Evolutionary conservation across 2,113 vertebrate genomes (phyloP), one percentile per base, ranked within the genome.

Genomic region (Ailurus styani): DNA sequence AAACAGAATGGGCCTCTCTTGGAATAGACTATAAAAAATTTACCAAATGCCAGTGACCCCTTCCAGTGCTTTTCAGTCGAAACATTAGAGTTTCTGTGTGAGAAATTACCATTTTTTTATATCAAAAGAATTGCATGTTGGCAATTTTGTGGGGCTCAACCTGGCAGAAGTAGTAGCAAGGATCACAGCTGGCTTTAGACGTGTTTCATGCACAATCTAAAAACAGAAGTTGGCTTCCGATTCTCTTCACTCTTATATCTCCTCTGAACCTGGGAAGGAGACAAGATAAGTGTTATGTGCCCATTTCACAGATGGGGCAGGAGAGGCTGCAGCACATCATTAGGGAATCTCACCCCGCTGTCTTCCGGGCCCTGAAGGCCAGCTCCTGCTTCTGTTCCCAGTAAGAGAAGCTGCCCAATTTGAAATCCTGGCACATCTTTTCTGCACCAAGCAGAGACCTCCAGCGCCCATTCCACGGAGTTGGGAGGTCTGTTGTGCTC

Each of bases 401-500:
- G 0, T 13, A 29, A 73, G 77, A 55, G 34, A 91, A 42, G 27
- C 42, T 64, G 47, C 40, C 85, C 45, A 1, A 40, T 21, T 20
- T 91, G 82, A 37, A 55, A 57, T 20, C 6, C 29, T 31, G 25
- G 40, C 2, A 2, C 11, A 6, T 27, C 45, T 83, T 60, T 9
- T 66, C 45, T 4, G 45, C 42, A 52, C 60, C 34, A 3, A 6
- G 34, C 25, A 0, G 31, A 79, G 72, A 6, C 3, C 54, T 50
- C n/a, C 20, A 1, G 3, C 7, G 0, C 3, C 68, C 6, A 1
- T 18, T 55, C 57, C 31, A 0, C 27, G 27, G 27, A 11, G 50
- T 13, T 14, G 40, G 57, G 50, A 15, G 25, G 14, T 7, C 17
- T 6, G 2, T 0, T 0, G 15, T 85, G 62, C 85, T 47, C 3